Percentiles rank a stretch among this genome's conserved stretches.
phyloP scores from a whole-genome alignment of 1,140 invertebrate species.

The Solen grandis region DNA sequence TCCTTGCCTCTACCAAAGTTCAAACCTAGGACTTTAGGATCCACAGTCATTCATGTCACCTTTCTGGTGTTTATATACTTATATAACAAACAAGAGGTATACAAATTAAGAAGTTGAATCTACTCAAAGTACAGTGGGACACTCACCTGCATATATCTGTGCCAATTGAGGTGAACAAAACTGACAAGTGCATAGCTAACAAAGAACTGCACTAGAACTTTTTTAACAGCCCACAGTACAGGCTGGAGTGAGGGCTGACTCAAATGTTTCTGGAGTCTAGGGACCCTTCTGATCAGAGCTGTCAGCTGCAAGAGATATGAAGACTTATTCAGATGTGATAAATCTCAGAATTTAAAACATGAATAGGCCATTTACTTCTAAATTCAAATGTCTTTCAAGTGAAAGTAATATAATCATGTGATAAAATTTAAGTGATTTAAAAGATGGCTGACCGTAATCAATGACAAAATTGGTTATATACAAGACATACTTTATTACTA shows the following conservation, averaged over 20 bases:
- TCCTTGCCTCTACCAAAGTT: too few species aligned
- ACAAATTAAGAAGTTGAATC: background rate
- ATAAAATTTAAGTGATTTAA: too few species aligned
- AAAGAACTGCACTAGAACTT: conserved; percentile 89
- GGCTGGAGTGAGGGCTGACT: conserved; percentile 70
- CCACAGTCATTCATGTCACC: background rate
- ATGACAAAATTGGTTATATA: too few species aligned
- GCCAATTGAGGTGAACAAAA: conserved; percentile 88
- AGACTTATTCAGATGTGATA: too few species aligned
- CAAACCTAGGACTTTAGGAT: background rate
- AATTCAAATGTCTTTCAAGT: background rate
- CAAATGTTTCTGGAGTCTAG: conserved; percentile 76
- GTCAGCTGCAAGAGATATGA: conserved; percentile 75
- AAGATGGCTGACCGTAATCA: too few species aligned
- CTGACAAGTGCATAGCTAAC: conserved; percentile 93
- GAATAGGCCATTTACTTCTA: background rate
- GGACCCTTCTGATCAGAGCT: conserved; percentile 71
- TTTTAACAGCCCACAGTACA: conserved; percentile 84
- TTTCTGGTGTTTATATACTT: background rate
- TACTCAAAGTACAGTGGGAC: background rate
- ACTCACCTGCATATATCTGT: conserved; percentile 81
- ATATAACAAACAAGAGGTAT: background rate
- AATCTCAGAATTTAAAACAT: too few species aligned
- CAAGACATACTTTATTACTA: too few species aligned
- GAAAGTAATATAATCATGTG: background rate